Evolutionary conservation across 2,888 invertebrate genomes (phyloP).

Genomic region (Cephus sareptanus): DNA sequence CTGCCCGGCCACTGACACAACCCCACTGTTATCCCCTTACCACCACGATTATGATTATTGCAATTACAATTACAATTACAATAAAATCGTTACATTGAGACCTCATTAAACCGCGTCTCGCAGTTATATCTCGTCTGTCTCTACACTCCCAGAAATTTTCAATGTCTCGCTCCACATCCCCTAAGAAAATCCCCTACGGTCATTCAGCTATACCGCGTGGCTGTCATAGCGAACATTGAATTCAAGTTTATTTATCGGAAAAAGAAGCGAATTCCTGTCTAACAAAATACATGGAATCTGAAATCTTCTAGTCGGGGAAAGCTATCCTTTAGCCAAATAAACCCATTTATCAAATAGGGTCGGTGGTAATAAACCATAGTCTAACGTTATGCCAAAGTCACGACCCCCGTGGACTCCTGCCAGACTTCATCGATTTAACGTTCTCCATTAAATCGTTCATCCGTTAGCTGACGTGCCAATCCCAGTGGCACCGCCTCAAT

Average conservation of each 20-base stretch:
- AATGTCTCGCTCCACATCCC: conserved; percentile 21
- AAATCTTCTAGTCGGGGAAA: not conserved
- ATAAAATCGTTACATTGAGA: conserved; percentile 63
- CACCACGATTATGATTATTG: conserved; percentile 63
- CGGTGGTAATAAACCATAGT: not conserved
- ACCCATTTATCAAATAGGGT: not conserved
- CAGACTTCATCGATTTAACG: not conserved
- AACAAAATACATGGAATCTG: not conserved
- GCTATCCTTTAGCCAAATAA: not conserved
- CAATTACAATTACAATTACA: conserved; percentile 60
- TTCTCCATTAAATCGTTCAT: not conserved
- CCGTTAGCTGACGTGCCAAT: not conserved
- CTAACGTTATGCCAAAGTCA: not conserved
- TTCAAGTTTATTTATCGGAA: not conserved
- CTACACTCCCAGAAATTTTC: conserved; percentile 20
- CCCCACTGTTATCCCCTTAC: conserved; percentile 54
- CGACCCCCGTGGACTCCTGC: not conserved
- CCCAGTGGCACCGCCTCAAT: not conserved
- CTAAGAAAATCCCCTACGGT: not conserved
- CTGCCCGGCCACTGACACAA: conserved; percentile 60
- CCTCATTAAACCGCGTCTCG: conserved; percentile 58
- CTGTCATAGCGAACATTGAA: not conserved
- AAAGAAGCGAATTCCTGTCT: not conserved
- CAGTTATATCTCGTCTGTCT: conserved; percentile 35
- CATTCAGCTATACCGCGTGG: not conserved